phyloP scores from a whole-genome alignment of 2,888 invertebrate genomes.

The Mystacides longicornis region DNA sequence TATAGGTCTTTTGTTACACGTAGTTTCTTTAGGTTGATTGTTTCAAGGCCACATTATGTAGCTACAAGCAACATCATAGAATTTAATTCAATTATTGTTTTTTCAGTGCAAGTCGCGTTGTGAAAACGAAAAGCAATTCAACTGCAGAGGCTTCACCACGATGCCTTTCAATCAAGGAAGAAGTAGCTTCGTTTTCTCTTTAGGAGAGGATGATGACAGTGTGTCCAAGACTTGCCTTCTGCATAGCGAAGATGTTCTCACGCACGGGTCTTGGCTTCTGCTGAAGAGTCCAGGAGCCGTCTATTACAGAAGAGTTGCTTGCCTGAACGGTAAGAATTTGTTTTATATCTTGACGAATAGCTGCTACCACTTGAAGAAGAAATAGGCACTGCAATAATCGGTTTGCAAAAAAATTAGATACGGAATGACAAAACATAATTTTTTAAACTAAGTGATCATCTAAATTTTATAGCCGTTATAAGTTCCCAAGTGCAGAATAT shows the following conservation, averaged over 20 bases:
- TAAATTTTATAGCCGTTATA: too few relatives aligned
- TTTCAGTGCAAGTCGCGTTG: conserved; percentile 54
- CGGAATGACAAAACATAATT: too few relatives aligned
- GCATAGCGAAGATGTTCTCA: conserved; percentile 75
- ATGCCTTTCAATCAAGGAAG: conserved; percentile 25
- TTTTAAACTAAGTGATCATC: too few relatives aligned
- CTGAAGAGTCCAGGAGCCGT: conserved; percentile 50
- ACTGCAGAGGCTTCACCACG: conserved; percentile 63
- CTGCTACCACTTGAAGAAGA: background rate
- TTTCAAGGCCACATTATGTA: too few relatives aligned
- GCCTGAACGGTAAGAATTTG: conserved; percentile 63
- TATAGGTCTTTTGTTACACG: too few relatives aligned
- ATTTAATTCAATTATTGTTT: too few relatives aligned
- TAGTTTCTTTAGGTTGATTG: too few relatives aligned
- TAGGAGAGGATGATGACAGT: conserved; percentile 23
- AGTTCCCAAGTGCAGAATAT: too few relatives aligned
- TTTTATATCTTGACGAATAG: too few relatives aligned
- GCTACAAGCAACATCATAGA: too few relatives aligned
- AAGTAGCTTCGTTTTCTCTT: conserved; percentile 30
- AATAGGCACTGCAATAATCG: background rate
- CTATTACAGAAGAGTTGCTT: conserved; percentile 75
- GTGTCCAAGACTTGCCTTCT: conserved; percentile 49
- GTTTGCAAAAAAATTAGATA: too few relatives aligned
- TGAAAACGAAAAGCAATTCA: conserved; percentile 55
- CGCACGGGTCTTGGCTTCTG: conserved; percentile 68